Evolutionary conservation across 2,888 invertebrate genomes (phyloP), one percentile per base, ranked within the genome.

Genomic region (Ochropacha duplaris): DNA sequence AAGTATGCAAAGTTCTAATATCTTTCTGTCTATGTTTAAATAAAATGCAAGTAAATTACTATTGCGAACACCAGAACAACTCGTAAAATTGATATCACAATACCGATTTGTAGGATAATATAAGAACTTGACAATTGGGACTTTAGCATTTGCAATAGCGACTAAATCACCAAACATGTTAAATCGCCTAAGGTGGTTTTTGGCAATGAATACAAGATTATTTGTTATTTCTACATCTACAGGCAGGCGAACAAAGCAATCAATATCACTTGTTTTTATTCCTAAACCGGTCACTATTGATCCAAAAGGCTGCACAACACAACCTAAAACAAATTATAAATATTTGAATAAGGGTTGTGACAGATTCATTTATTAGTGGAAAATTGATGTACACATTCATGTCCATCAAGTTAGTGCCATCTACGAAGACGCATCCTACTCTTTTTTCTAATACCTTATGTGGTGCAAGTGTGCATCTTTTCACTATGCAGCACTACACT

Each of bases 101-200:
- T 93, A 91, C 4, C 94, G 91, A 0, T 91, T 86, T 0, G 95
- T 95, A 0, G 90, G 87, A 4, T 77, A 67, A 69, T 96, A 96
- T n/a, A 89, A 83, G 73, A 96, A 96, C 73, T 96, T 96, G 0
- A 97, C 94, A 59, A 97, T 96, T 0, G 97, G 97, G 0, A 96
- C 95, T 75, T 95, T 95, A 0, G 97, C 96, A 34, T 85, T 82
- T 0, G 94, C 93, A 68, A 96, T 96, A 1, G 94, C 90, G 57
- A 94, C 78, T n/a, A 95, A 75, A 22, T 94, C 83, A 0, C 78
- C 68, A 71, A 95, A 96, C 39, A 84, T 66, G 4, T 64, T 56
- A 22, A 79, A 77, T 49, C 73, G 76, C n/a, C 72, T 78, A 12
- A 95, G 79, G 0, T 86, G 54, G 12, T 73, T 76, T 61, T 83